phyloP scores from a whole-genome alignment of 2,113 vertebrate genomes.

The Willisornis vidua region DNA sequence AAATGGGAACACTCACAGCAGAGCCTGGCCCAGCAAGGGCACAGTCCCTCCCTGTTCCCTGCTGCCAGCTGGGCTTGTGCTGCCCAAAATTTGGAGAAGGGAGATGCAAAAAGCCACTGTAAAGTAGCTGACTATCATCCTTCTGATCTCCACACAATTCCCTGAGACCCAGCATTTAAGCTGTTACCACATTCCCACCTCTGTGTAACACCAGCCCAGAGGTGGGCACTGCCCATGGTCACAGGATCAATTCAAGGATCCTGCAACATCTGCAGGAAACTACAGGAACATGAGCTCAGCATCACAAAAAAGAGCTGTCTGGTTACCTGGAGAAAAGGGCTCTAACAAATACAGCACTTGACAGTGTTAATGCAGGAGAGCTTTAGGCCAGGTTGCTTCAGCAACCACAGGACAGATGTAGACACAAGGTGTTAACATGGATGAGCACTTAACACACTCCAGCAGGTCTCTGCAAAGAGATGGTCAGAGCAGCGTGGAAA shows the following conservation, averaged over 20 bases:
- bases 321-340: neutral
- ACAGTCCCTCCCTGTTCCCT: neutral
- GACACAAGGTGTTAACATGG: slow-evolving; percentile 50
- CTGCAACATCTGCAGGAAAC: neutral
- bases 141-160: neutral
- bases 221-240: neutral
- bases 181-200: neutral
- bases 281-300: neutral
- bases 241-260: neutral
- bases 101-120: neutral
- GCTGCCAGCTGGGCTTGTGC: neutral
- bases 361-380: neutral
- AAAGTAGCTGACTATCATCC: neutral
- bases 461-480: slow-evolving; percentile 4
- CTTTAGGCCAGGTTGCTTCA: slow-evolving; percentile 26
- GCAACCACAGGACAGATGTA: slow-evolving; percentile 50
- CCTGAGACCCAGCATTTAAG: neutral
- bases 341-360: neutral
- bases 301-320: neutral
- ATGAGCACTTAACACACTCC: slow-evolving; percentile 45
- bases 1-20: accelerated
- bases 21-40: neutral
- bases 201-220: neutral
- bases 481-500: neutral
- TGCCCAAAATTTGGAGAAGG: neutral